Base-by-base conservation (phyloP, 1,140 invertebrate species). In the Zaprionus taronus region DNA sequence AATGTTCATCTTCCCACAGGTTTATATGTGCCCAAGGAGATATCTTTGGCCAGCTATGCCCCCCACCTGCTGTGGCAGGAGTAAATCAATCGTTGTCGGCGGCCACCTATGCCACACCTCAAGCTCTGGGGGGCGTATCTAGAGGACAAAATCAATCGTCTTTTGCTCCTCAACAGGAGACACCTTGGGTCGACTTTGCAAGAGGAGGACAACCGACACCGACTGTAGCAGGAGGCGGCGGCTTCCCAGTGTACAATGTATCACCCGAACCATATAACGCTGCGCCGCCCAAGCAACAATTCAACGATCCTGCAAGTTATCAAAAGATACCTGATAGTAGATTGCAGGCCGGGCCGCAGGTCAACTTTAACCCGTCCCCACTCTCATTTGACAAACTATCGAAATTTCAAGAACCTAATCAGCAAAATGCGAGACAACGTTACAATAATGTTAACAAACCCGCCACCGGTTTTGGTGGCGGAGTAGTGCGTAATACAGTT, bases 21-120 rank as follows among this genome's bases (percentile, higher is more conserved):
- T 11, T 65, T 92, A 22, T 93, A 91, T 72, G 72, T 92, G 14
- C 92, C 92, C 0, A 90, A 92, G 31, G 91, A 92, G 63, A 92
- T 93, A 47, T 91, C 91, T 4, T 49, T 92, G 44, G 77, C 92
- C 12, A 89, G 90, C 20, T 93, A 93, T 74, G 77, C 81, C 26
- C 92, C 31, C 82, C 83, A 24, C 79, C 91, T 22, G 60, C 51
- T 15, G 72, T 66, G 24, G 24, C 24, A 15, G 7, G 51, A 24
- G 24, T 44, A 4, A 15, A 49, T 14, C 26, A 55, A 22, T 44
- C 20, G 5, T 11, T 17, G 9, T 34, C 9, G 31, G 31, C 9
- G 9, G 3, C 31, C 9, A 34, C 0, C 9, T 34, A 31, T 31
- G 28, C 7, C 28, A 2, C 9, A 11, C 2, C 31, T 11, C 31